Conservation (phyloP, 2,888 invertebrate genomes). For the Tubulanus polymorphus region DNA sequence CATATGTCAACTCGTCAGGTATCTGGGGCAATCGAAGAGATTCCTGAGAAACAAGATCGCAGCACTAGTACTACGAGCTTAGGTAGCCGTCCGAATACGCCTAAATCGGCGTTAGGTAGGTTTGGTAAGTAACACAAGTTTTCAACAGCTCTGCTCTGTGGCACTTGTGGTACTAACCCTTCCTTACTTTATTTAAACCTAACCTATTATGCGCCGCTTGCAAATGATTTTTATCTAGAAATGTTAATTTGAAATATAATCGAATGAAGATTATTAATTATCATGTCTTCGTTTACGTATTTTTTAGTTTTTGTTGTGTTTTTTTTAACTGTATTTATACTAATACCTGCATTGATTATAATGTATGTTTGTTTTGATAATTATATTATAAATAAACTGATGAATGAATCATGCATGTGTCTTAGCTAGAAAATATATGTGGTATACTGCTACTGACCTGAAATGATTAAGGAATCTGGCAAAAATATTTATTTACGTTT, state of each 20-base stretch:
- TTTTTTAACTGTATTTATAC: background rate
- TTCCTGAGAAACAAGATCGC: conserved; percentile 23
- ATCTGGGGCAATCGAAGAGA: conserved; percentile 38
- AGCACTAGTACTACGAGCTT: conserved; percentile 21
- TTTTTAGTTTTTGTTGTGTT: background rate
- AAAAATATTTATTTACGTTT: too few species aligned
- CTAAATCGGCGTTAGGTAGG: conserved; percentile 15
- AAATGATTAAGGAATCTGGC: too few species aligned
- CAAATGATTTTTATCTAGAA: too few species aligned
- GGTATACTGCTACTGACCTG: too few species aligned
- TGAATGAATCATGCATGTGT: background rate
- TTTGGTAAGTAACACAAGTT: too few species aligned
- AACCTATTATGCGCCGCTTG: too few species aligned
- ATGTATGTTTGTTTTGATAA: background rate
- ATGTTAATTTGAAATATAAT: too few species aligned
- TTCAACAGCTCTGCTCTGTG: too few species aligned
- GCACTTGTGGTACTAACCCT: too few species aligned
- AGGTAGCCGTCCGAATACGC: conserved; percentile 18
- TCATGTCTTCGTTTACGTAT: background rate
- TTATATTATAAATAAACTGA: background rate
- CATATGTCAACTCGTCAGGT: conserved; percentile 21
- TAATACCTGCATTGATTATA: background rate
- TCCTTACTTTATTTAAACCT: too few species aligned
- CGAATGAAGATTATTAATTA: too few species aligned
- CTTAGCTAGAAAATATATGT: background rate